Conservation (phyloP, 2,113 vertebrate genomes). For the Epinephelus moara region DNA sequence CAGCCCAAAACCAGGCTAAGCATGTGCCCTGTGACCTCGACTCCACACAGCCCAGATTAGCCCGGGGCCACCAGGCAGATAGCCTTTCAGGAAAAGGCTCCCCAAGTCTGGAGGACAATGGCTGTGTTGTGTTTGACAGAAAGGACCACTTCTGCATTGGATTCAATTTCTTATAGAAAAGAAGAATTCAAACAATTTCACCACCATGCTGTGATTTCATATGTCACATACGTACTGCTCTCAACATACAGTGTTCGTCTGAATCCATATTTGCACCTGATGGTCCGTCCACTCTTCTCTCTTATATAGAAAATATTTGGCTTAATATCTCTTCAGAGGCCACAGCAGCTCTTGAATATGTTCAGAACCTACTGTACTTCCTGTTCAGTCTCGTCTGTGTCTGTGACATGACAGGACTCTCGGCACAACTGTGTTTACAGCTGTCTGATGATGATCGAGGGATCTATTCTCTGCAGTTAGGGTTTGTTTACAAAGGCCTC, state of each 20-base stretch:
- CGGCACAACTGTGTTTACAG: slow-evolving; percentile 76
- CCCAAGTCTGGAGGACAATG: slow-evolving; percentile 74
- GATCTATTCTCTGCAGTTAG: slow-evolving; percentile 55
- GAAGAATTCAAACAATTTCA: slow-evolving; percentile 69
- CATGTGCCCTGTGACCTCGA: slow-evolving; percentile 76
- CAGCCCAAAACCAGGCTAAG: slow-evolving; percentile 64
- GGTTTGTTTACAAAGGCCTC: slow-evolving; percentile 66
- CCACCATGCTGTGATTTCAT: slow-evolving; percentile 47
- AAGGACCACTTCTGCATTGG: slow-evolving; percentile 72
- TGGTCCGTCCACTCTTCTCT: background rate
- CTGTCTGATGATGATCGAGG: slow-evolving; percentile 64
- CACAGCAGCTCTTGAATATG: background rate
- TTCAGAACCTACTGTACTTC: slow-evolving; percentile 37
- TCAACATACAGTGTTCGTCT: background rate
- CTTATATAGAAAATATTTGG: background rate
- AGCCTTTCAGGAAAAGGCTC: slow-evolving; percentile 73
- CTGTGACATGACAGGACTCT: slow-evolving; percentile 46
- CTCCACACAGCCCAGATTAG: slow-evolving; percentile 58
- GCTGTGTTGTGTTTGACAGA: slow-evolving; percentile 76
- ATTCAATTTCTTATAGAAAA: slow-evolving; percentile 67
- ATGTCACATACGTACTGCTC: slow-evolving; percentile 14
- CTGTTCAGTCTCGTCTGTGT: slow-evolving; percentile 37
- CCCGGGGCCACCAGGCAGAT: slow-evolving; percentile 72
- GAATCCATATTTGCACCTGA: slow-evolving; percentile 14
- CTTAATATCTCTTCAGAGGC: slow-evolving; percentile 6